A percentile compares a stretch with the other conserved stretches of the same genome.
Conservation (phyloP, 2,888 invertebrate genomes). For the Ischnus inquisitorius region DNA sequence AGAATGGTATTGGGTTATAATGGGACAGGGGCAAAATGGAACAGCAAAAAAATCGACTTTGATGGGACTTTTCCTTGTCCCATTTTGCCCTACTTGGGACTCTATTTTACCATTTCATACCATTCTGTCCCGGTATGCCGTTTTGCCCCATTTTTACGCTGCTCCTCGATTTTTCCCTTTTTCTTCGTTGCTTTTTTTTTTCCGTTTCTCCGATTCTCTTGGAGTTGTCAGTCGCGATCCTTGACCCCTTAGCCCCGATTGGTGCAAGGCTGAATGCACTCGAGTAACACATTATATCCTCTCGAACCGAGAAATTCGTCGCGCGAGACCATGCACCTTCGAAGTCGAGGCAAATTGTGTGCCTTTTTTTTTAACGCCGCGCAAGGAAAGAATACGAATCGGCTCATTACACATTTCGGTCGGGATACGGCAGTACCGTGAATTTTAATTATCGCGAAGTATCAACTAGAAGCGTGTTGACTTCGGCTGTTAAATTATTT, state of each 20-base stretch:
- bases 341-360: slow-evolving; percentile 39
- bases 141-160: too few relatives aligned
- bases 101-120: slow-evolving; percentile 7
- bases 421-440: slow-evolving; percentile 31
- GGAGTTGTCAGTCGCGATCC: slow-evolving; percentile 41
- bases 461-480: background rate
- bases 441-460: slow-evolving; percentile 34
- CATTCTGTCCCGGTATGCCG: too few relatives aligned
- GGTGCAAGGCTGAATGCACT: slow-evolving; percentile 46
- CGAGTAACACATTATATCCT: slow-evolving; percentile 19
- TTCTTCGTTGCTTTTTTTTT: background rate
- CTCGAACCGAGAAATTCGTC: background rate
- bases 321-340: slow-evolving; percentile 3
- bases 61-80: too few relatives aligned
- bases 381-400: slow-evolving; percentile 22
- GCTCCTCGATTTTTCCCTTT: background rate
- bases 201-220: background rate
- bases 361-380: slow-evolving; percentile 34
- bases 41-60: too few relatives aligned
- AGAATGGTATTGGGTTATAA: too few relatives aligned
- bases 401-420: slow-evolving; percentile 42
- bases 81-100: too few relatives aligned
- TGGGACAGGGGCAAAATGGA: too few relatives aligned
- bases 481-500: slow-evolving; percentile 4
- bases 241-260: slow-evolving; percentile 69